Percentiles rank a stretch among this genome's conserved stretches.
phyloP scores from a whole-genome alignment of 1,140 invertebrate species.

The Eueides isabella region DNA sequence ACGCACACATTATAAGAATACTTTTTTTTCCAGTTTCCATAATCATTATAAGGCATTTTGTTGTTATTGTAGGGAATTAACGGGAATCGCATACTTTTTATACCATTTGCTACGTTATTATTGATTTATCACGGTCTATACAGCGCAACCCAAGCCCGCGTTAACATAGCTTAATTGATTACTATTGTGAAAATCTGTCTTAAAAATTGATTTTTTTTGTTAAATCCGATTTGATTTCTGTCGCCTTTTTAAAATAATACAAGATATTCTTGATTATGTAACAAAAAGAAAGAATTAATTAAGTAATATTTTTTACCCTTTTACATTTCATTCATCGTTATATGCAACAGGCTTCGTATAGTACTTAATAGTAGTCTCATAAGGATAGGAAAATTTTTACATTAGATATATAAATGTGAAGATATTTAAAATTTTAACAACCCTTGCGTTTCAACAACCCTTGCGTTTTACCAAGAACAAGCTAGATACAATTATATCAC shows the following conservation, averaged over 20 bases:
- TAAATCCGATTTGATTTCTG: neutral
- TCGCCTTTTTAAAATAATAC: neutral
- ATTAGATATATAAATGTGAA: too few species aligned
- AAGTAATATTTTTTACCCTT: neutral
- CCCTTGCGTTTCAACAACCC: too few species aligned
- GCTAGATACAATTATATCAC: too few species aligned
- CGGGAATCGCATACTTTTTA: slow-evolving; percentile 52
- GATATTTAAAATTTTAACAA: too few species aligned
- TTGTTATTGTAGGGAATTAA: slow-evolving; percentile 47
- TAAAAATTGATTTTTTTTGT: slow-evolving; percentile 14
- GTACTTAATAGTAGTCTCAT: neutral
- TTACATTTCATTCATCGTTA: neutral
- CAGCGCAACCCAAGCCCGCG: slow-evolving; percentile 16
- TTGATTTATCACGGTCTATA: slow-evolving; percentile 53
- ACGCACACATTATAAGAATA: neutral
- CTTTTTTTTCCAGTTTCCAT: slow-evolving; percentile 15
- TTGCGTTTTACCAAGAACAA: too few species aligned
- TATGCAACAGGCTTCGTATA: neutral
- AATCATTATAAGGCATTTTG: slow-evolving; percentile 29
- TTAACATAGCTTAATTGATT: slow-evolving; percentile 34
- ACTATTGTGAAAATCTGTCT: slow-evolving; percentile 20
- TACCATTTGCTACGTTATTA: slow-evolving; percentile 58
- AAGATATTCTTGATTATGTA: neutral
- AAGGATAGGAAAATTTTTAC: too few species aligned
- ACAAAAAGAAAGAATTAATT: neutral